Base-by-base conservation (phyloP, 1,140 invertebrate genomes). In the Heliconius himera region DNA sequence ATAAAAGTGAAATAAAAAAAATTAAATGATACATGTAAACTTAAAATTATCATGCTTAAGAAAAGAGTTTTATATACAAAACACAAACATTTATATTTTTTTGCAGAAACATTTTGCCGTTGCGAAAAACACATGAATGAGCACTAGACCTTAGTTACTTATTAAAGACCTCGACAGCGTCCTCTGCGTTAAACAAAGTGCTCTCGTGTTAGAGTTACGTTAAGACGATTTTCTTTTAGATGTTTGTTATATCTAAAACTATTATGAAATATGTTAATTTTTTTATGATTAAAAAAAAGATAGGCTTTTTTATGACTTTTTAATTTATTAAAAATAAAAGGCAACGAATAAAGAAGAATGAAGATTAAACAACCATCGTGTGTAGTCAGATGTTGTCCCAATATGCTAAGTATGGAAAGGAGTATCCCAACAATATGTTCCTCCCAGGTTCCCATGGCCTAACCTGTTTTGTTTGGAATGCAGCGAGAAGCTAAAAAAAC, bases 121-220 rank as follows among this genome's bases (percentile, higher is more conserved):
- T 66, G 60, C 60, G 60, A 66, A 66, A 16, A 16, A 66, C 16
- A 66, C 60, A 13, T n/a, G 22, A 66, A 26, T 66, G 60, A 66
- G 60, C 26, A 66, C 60, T 29, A 66, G n/a, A 26, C 60, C 60
- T 66, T 66, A 66, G 60, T 66, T 66, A 66, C 60, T 66, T 66
- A 66, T 66, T 66, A 66, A 66, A 66, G 60, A 66, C 60, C 60
- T 66, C 60, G 74, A 76, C 74, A 76, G 60, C 74, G 74, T 66
- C 18, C 74, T 76, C 60, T 76, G n/a, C 60, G 66, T 70, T 38
- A 76, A 76, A 76, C 74, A 70, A 76, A 76, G 74, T 76, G 29
- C 74, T 66, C 74, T 76, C 46, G 46, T 70, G 74, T 76, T 76
- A 29, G 74, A 70, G 22, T 70, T 49, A 76, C 60, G 60, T 70